Evolutionary conservation across 1,140 invertebrate species (phyloP), one percentile per base, ranked within the genome.

Genomic region (Sycobia sp.): DNA sequence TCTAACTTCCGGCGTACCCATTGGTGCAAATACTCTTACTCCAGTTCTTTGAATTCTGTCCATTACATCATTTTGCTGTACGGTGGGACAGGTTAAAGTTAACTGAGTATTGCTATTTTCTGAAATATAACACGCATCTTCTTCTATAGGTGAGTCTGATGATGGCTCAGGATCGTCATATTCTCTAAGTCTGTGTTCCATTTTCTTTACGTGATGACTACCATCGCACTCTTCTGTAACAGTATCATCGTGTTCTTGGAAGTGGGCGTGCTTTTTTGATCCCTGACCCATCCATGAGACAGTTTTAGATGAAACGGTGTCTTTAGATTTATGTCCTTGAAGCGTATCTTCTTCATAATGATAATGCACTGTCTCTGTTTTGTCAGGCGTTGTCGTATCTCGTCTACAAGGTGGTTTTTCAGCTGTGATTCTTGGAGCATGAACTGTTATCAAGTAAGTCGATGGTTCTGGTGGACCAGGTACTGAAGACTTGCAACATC

Each of bases 311-410:
- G 53, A 61, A 4, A 66, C 62, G 0, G 66, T 62, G 20, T 73
- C 70, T 23, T 73, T 67, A 2, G 58, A 72, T 16, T 67, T 74
- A 20, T 79, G 76, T 0, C 69, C 66, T 7, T 71, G 62, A 9
- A 78, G 74, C 0, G 75, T 77, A 50, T 80, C 74, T 36, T 82
- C 74, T 46, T 80, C 76, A 25, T 67, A 71, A 55, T 73, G 68
- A 32, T 74, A 74, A 38, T 73, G 67, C 14, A 68, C 38, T 54
- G 65, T 61, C 59, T 60, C 51, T 57, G 60, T 58, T 67, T 67
- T 27, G 41, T 68, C 43, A 55, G 63, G 23, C 47, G 32, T 44
- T 3, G 63, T 46, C 11, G 62, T 55, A 8, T 59, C 46, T n/a
- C 46, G 50, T 54, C 68, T 69, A 11, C 55, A 54, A 9, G 50